A percentile compares a stretch with the other conserved stretches of the same genome.
phyloP scores from a whole-genome alignment of 2,888 invertebrate species.

The Bellardia bayeri region DNA sequence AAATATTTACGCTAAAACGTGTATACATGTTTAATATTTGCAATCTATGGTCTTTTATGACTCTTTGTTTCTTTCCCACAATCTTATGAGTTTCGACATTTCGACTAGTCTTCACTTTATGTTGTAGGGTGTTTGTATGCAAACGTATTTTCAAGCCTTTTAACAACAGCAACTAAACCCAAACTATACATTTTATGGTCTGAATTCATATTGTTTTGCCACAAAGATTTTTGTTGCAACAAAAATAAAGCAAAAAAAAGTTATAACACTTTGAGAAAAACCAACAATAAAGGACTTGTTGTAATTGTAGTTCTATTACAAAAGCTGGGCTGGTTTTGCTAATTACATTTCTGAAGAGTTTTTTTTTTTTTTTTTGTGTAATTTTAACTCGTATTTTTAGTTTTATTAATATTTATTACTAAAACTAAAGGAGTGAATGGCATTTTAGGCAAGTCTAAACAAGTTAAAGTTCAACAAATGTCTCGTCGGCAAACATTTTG shows the following conservation, averaged over 20 bases:
- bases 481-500: conserved; percentile 2
- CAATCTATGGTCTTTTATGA: too few species aligned
- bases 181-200: conserved; percentile 20
- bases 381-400: background rate
- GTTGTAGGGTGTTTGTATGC: conserved; percentile 24
- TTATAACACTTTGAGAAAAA: conserved; percentile 6
- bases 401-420: conserved; percentile 35
- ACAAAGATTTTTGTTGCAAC: conserved; percentile 30
- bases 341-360: conserved; percentile 38
- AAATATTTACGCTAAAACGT: too few species aligned
- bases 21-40: too few species aligned
- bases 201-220: conserved; percentile 26
- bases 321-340: conserved; percentile 24
- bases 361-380: background rate
- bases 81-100: too few species aligned
- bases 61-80: too few species aligned
- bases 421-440: conserved; percentile 14
- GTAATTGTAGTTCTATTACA: conserved; percentile 47
- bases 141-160: conserved; percentile 3
- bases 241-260: conserved; percentile 9
- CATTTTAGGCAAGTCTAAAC: conserved; percentile 17
- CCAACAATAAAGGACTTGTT: conserved; percentile 34
- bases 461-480: conserved; percentile 8
- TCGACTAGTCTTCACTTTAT: too few species aligned
- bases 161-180: background rate